Conservation (phyloP, 1,140 invertebrate genomes). For the Chironomus tepperi region DNA sequence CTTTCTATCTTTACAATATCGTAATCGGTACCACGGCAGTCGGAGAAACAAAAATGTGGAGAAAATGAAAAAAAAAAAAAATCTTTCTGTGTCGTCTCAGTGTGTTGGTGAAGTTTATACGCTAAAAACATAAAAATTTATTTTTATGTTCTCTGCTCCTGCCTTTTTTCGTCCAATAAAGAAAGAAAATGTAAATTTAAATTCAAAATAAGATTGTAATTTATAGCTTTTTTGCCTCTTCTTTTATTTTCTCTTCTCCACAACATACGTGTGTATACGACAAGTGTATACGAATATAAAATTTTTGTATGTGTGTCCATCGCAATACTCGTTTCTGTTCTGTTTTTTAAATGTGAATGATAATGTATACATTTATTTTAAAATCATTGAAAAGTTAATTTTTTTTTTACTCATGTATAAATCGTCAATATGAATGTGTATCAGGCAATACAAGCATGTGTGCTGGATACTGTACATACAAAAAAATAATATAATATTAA, state of each 20-base stretch:
- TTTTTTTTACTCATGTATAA: background rate
- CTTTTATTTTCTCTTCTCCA: background rate
- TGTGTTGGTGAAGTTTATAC: constrained; percentile 23
- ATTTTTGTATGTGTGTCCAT: background rate
- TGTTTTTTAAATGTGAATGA: background rate
- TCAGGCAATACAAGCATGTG: background rate
- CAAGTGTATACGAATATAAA: background rate
- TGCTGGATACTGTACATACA: background rate
- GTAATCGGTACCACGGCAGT: too few species aligned
- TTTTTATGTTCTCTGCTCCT: constrained; percentile 14
- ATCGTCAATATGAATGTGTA: background rate
- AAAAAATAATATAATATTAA: background rate
- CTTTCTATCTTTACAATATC: background rate
- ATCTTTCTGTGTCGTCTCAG: background rate
- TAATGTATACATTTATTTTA: constrained; percentile 18
- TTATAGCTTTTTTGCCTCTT: constrained; percentile 16
- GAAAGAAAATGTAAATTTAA: constrained; percentile 24
- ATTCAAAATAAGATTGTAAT: constrained; percentile 24
- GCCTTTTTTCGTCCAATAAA: constrained; percentile 19
- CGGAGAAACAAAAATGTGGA: too few species aligned
- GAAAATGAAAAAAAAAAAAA: too few species aligned
- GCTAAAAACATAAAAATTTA: constrained; percentile 16
- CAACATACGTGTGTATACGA: background rate
- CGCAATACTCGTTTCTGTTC: too few species aligned
- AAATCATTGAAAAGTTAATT: background rate